These are phyloP conservation scores for Eumaeus atala DNA, from an alignment of 1,140 invertebrate genomes.

Conservation along the genomic window DNA sequence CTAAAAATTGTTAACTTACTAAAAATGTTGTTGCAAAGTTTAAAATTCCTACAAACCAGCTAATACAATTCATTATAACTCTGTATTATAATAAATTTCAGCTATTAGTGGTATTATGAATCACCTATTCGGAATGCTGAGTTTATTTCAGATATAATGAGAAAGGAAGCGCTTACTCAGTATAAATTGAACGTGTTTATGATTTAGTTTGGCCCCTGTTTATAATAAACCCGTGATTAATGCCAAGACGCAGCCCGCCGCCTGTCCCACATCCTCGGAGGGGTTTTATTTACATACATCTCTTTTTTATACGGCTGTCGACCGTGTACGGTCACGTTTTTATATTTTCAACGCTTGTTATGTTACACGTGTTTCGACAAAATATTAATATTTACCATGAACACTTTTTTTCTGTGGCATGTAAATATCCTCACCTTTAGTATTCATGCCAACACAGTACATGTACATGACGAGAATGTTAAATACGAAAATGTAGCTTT, in stretches of 20 bases:
- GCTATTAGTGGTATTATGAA: background rate
- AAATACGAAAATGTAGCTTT: background rate
- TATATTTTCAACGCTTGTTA: slow-evolving; percentile 40
- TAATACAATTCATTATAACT: too few relatives aligned
- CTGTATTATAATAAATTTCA: too few relatives aligned
- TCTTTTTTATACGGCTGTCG: slow-evolving; percentile 48
- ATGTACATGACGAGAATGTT: background rate
- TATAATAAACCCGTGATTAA: slow-evolving; percentile 66
- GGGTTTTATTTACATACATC: slow-evolving; percentile 37
- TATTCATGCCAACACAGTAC: background rate
- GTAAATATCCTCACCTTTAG: slow-evolving; percentile 1
- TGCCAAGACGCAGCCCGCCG: slow-evolving; percentile 36
- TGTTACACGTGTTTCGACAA: background rate
- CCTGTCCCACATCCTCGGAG: slow-evolving; percentile 41
- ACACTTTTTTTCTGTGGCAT: background rate
- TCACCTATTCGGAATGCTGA: slow-evolving; percentile 9
- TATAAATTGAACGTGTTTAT: slow-evolving; percentile 57
- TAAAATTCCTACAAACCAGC: too few relatives aligned
- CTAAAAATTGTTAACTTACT: too few relatives aligned
- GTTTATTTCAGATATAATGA: background rate
- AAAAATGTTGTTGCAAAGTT: too few relatives aligned
- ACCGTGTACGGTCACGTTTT: slow-evolving; percentile 48
- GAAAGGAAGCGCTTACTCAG: slow-evolving; percentile 34
- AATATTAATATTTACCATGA: slow-evolving; percentile 1
- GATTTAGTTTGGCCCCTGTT: slow-evolving; percentile 53